Conservation (phyloP, 2,797 vertebrate genomes). For the Gambelia wislizenii region DNA sequence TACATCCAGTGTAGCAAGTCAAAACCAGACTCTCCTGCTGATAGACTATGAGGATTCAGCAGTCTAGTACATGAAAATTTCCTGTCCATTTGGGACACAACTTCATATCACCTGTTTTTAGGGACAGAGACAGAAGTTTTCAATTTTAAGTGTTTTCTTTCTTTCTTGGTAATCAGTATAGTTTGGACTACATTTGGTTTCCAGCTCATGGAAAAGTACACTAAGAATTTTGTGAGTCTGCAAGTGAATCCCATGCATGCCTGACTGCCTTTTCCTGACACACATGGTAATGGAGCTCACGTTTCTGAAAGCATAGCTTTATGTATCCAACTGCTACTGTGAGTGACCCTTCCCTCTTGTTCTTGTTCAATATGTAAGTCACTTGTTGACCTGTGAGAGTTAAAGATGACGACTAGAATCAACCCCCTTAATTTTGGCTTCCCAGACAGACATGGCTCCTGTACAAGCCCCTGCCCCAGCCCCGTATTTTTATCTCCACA, state of each 20-base stretch:
- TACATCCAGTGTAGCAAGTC: background rate
- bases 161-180: background rate
- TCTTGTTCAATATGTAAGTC: background rate
- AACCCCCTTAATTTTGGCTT: slow-evolving; percentile 1
- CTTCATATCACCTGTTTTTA: background rate
- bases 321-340: background rate
- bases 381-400: background rate
- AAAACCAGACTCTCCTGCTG: no score
- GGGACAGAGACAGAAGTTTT: background rate
- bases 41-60: no score
- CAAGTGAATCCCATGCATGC: no score
- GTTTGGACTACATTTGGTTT: background rate
- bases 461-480: background rate
- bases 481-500: slow-evolving; percentile 24
- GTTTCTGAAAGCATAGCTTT: background rate
- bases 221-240: background rate
- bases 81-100: background rate
- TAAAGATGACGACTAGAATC: background rate
- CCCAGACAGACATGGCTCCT: background rate
- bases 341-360: background rate
- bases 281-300: background rate
- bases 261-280: background rate
- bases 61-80: no score
- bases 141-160: background rate
- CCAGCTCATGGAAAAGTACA: background rate